Evolutionary conservation across 1,140 invertebrate species (phyloP).

Genomic region (Hypsibius dujardini): DNA sequence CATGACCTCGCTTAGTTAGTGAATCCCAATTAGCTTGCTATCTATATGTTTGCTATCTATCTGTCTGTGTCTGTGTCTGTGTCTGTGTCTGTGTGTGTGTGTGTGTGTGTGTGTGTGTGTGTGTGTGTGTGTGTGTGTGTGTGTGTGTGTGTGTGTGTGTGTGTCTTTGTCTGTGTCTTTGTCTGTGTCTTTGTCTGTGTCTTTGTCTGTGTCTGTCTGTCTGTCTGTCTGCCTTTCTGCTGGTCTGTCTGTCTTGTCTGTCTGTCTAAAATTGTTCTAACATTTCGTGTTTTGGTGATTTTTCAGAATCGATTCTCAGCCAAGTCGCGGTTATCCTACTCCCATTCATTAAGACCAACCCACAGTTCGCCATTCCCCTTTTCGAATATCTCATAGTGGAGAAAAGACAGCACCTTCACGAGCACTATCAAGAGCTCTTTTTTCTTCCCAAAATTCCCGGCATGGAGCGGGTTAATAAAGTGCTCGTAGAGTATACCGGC

Average conservation of each 20-base stretch:
- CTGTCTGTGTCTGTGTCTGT: not conserved
- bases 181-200: not conserved
- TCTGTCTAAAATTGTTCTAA: too few species aligned
- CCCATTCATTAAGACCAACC: constrained; percentile 47
- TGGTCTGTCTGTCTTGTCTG: too few species aligned
- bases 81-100: too few species aligned
- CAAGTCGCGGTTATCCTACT: constrained; percentile 63
- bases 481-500: constrained; percentile 36
- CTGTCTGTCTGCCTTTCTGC: too few species aligned
- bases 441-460: constrained; percentile 56
- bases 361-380: constrained; percentile 51
- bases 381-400: constrained; percentile 57
- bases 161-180: too few species aligned
- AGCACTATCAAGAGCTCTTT: constrained; percentile 58
- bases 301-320: constrained; percentile 40
- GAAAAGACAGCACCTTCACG: constrained; percentile 46
- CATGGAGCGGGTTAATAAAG: constrained; percentile 40
- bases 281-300: not conserved
- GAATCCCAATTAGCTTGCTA: constrained; percentile 2
- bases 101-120: too few species aligned
- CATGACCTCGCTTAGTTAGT: not conserved
- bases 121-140: too few species aligned
- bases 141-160: too few species aligned
- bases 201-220: too few species aligned
- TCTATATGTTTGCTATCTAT: not conserved